Base-by-base conservation (phyloP, 2,797 vertebrate genomes). In the Eulemur mongoz region DNA sequence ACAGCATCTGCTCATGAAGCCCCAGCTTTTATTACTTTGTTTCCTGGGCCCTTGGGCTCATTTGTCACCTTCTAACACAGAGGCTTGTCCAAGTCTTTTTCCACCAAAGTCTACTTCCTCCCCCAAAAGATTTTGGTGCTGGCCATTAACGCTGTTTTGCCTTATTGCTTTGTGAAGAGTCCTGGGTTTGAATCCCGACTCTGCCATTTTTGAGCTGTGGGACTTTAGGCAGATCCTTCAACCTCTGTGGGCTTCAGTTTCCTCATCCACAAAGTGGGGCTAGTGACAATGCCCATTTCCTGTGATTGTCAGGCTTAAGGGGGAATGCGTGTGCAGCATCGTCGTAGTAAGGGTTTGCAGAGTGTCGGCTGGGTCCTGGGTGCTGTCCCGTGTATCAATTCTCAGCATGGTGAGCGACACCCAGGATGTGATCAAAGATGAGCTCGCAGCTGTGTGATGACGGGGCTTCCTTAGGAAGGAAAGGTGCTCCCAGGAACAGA, bases 261-360 rank as follows among this genome's bases (percentile, higher is more conserved):
- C 17, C 30, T 22, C 48, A 43, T 48, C 73, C 11, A 23, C 38
- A 7, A 43, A 38, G n/a, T 30, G 78, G 63, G 38, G 1, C 10
- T 22, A 13, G 18, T 3, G 7, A n/a, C 0, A 13, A 22, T 30
- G 50, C 3, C 17, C 38, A 3, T 3, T 43, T 72, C 13, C 63
- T 27, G 23, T 27, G 75, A 17, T 1, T 20, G 32, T 22, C 18
- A 45, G 93, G 72, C 22, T 43, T 11, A 18, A 18, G 11, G 30
- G 30, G 88, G 52, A 10, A n/a, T 38, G 27, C 5, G 2, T 4
- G 69, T 25, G 61, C 23, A 43, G 22, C 61, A 10, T 30, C 13
- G 1, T 10, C 35, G 0, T 92, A 25, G 50, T 11, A 14, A 23
- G 10, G 20, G 50, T 67, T 8, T 73, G 12, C 10, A 0, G 12